Conservation (phyloP, 2,888 invertebrate genomes). For the Caenorhabditis afra region DNA sequence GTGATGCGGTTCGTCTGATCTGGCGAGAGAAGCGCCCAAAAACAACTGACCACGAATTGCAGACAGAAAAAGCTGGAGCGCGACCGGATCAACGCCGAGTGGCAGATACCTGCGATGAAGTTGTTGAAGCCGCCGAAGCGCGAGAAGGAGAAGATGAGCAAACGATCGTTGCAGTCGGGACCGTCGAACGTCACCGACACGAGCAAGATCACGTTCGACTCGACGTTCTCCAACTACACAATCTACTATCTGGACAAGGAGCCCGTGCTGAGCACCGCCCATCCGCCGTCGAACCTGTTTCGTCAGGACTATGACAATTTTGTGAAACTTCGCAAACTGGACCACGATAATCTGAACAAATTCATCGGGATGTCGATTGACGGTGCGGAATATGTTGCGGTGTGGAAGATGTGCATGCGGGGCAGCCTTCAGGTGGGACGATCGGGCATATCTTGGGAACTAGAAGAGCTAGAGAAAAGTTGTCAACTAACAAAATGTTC, state of each 20-base stretch:
- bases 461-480: too few relatives aligned
- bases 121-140: constrained; percentile 51
- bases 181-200: constrained; percentile 64
- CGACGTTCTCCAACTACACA: constrained; percentile 51
- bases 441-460: too few relatives aligned
- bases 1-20: constrained; percentile 11
- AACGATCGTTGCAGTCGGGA: constrained; percentile 66
- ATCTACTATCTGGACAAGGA: constrained; percentile 63
- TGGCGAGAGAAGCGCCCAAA: background rate
- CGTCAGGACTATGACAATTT: constrained; percentile 62
- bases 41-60: constrained; percentile 39
- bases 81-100: constrained; percentile 65
- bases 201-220: constrained; percentile 62
- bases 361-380: constrained; percentile 78
- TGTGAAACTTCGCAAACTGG: constrained; percentile 70
- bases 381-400: constrained; percentile 66
- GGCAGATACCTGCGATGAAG: constrained; percentile 61
- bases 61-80: constrained; percentile 62
- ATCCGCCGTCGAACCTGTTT: constrained; percentile 53
- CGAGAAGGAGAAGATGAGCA: constrained; percentile 41
- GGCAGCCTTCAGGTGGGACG: constrained; percentile 60
- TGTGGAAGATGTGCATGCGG: constrained; percentile 77
- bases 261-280: constrained; percentile 63
- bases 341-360: constrained; percentile 78
- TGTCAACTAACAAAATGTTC: too few relatives aligned